A percentile compares a stretch with the other conserved stretches of the same genome.
phyloP scores from a whole-genome alignment of 2,888 invertebrate genomes.

The Troides aeacus region DNA sequence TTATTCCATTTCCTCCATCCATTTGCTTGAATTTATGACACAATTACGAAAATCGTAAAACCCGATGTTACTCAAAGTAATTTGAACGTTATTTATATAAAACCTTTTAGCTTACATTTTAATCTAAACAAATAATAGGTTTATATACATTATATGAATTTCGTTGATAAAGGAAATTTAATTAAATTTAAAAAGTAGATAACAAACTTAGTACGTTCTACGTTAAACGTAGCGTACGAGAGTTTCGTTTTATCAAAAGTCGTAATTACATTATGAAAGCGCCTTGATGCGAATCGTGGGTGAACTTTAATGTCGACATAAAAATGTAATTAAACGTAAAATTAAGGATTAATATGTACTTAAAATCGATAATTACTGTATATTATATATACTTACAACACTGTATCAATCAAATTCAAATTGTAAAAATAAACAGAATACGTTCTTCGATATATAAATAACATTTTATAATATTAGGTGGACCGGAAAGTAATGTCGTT shows the following conservation, averaged over 20 bases:
- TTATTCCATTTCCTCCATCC: conserved; percentile 17
- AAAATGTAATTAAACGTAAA: conserved; percentile 24
- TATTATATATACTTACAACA: background rate
- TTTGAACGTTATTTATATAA: conserved; percentile 10
- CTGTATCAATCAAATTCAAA: background rate
- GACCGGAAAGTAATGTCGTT: no score
- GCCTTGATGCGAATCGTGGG: conserved; percentile 28
- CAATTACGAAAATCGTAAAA: conserved; percentile 22
- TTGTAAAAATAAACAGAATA: background rate
- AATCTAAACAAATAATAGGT: conserved; percentile 10
- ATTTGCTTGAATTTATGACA: conserved; percentile 23
- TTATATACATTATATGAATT: conserved; percentile 9
- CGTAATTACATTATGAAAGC: conserved; percentile 30
- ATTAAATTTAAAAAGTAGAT: conserved; percentile 26
- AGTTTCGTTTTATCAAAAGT: conserved; percentile 30
- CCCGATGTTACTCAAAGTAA: conserved; percentile 1
- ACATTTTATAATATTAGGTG: no score
- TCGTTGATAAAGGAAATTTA: conserved; percentile 19
- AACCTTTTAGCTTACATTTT: conserved; percentile 9
- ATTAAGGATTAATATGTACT: conserved; percentile 12
- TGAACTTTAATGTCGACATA: conserved; percentile 27
- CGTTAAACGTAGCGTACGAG: conserved; percentile 28
- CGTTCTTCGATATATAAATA: no score
- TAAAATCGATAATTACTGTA: conserved; percentile 15
- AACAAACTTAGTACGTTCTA: conserved; percentile 22